phyloP scores from a whole-genome alignment of 2,888 invertebrate species.

The Agrotis exclamationis region DNA sequence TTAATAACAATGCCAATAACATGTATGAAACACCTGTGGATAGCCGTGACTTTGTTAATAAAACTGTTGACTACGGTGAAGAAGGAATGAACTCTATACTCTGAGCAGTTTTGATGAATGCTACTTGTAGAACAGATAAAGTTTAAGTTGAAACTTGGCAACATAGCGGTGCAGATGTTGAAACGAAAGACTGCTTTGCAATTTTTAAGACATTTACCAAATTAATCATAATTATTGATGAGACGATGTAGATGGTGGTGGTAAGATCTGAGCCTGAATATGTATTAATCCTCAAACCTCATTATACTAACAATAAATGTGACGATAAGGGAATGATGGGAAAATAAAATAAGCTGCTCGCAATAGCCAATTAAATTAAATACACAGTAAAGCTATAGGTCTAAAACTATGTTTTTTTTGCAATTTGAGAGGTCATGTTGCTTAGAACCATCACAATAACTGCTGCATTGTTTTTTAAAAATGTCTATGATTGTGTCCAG shows the following conservation, averaged over 20 bases:
- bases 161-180: not conserved
- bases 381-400: too few species aligned
- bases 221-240: not conserved
- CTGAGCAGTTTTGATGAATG: constrained; percentile 26
- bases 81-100: not conserved
- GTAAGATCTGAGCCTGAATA: not conserved
- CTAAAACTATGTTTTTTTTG: too few species aligned
- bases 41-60: not conserved
- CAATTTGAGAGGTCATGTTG: too few species aligned
- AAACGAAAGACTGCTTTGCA: too few species aligned
- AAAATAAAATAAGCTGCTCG: too few species aligned
- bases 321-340: too few species aligned
- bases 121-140: constrained; percentile 4
- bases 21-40: constrained; percentile 16
- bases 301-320: too few species aligned
- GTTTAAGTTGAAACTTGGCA: constrained; percentile 11
- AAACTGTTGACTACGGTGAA: not conserved
- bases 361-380: too few species aligned
- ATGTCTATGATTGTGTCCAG: not conserved
- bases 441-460: too few species aligned
- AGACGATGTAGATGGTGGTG: not conserved
- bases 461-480: not conserved
- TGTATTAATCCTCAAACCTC: too few species aligned
- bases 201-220: not conserved
- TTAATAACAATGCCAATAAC: not conserved